Evolutionary conservation across 2,113 vertebrate genomes (phyloP), one percentile per base, ranked within the genome.

Genomic region (Pseudolaguvia tuberculata): DNA sequence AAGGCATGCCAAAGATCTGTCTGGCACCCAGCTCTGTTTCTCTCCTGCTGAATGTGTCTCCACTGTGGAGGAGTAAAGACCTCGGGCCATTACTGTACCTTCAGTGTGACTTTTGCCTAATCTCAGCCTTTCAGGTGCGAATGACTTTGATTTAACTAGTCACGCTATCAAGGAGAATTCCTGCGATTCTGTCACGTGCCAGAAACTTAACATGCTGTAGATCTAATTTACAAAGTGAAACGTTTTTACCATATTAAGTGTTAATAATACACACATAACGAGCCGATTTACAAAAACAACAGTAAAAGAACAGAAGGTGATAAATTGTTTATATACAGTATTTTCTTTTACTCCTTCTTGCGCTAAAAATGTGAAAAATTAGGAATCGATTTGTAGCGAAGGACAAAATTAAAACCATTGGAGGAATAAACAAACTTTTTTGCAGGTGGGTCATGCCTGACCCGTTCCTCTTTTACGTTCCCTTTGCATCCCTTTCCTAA

Each of bases 1-100:
- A 78, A 80, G 77, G 76, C 79, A 78, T 89, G 89, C 88, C 88
- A 91, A 87, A 86, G 80, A 88, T 85, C 83, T 84, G 84, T 88
- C 88, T 90, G 87, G 87, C 86, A 87, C 68, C 68, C 69, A 79
- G 80, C 80, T 78, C 73, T 50, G 70, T 58, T 69, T 79, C 84
- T 84, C 84, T 85, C 85, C 83, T 82, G 79, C 82, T 84, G 80
- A 85, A 89, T 82, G 80, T 81, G 81, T 86, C 85, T 79, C 83
- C 75, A 75, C 70, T 78, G 85, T 77, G 76, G 79, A 81, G 81
- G 85, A 83, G 82, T 82, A 79, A 82, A 68, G 73, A 89, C 89
- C 88, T 82, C 79, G 81, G 84, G 88, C 83, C 84, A 84, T 82
- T 78, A 79, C 83, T 86, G 84, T 85, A 86, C 85, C 78, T 82